Conservation (phyloP, 1,140 invertebrate species). For the Drosophila ambigua region DNA sequence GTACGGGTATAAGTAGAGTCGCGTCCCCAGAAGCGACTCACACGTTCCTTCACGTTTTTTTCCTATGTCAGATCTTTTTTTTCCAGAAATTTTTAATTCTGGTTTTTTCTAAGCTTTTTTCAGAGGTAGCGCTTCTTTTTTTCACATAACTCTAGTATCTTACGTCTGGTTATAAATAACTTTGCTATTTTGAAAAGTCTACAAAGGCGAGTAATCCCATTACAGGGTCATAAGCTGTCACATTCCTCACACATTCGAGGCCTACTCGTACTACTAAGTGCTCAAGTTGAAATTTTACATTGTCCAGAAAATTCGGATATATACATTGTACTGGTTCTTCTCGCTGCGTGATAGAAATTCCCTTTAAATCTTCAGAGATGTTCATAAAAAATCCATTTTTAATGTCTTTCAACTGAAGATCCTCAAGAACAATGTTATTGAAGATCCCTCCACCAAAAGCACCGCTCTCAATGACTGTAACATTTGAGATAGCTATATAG, state of each 20-base stretch:
- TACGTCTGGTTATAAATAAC: too few species aligned
- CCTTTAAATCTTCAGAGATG: constrained; percentile 20
- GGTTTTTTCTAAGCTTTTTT: too few species aligned
- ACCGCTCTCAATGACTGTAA: constrained; percentile 38
- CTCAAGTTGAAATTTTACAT: constrained; percentile 59
- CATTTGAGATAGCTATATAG: constrained; percentile 53
- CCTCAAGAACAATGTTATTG: constrained; percentile 41
- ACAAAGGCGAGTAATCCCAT: constrained; percentile 38
- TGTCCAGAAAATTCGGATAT: constrained; percentile 42
- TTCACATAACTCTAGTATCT: too few species aligned
- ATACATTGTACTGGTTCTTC: constrained; percentile 30
- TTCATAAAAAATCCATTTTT: constrained; percentile 45
- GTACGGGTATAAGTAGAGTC: too few species aligned
- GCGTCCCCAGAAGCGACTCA: too few species aligned
- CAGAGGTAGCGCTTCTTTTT: too few species aligned
- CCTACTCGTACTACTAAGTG: constrained; percentile 39
- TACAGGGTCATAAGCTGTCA: constrained; percentile 52
- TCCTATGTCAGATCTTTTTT: too few species aligned
- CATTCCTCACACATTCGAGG: constrained; percentile 46
- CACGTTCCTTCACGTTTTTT: too few species aligned
- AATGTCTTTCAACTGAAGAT: constrained; percentile 37
- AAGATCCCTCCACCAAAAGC: constrained; percentile 58
- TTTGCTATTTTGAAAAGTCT: too few species aligned
- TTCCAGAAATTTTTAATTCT: too few species aligned
- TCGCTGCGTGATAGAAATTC: constrained; percentile 46